Conservation (phyloP, 2,797 vertebrate species). For the Cyprinella venusta region DNA sequence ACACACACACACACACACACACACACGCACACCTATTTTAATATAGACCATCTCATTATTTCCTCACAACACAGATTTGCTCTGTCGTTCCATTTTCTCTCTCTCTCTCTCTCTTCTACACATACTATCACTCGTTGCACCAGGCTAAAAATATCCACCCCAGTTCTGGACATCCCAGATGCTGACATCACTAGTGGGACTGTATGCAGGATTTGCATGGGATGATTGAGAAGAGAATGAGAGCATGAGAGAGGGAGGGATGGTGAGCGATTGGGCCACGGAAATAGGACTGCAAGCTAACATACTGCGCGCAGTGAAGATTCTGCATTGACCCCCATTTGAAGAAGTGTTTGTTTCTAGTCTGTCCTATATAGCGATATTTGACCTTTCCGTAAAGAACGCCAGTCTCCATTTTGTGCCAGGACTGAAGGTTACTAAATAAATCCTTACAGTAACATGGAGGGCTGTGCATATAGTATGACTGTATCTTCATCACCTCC, state of each 20-base stretch:
- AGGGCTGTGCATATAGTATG: background rate
- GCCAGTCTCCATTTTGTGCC: background rate
- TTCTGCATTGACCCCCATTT: conserved; percentile 30
- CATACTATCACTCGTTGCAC: conserved; percentile 35
- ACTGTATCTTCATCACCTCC: background rate
- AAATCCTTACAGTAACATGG: conserved; percentile 16
- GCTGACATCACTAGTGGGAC: conserved; percentile 59
- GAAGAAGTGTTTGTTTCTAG: background rate
- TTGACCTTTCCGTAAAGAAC: conserved; percentile 31
- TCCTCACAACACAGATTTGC: conserved; percentile 27
- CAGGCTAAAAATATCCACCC: conserved; percentile 60
- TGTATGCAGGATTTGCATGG: conserved; percentile 52
- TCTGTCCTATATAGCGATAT: conserved; percentile 18
- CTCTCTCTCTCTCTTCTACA: conserved; percentile 24
- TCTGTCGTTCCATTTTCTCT: conserved; percentile 25
- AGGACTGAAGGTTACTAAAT: background rate
- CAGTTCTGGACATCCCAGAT: conserved; percentile 60
- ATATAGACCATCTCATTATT: conserved; percentile 30
- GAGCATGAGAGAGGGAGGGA: conserved; percentile 39
- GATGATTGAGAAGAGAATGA: conserved; percentile 48
- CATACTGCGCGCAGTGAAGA: conserved; percentile 17
- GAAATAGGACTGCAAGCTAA: conserved; percentile 37
- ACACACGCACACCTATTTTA: conserved; percentile 3
- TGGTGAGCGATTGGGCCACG: background rate
- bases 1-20: conserved; percentile 15